Base-by-base conservation (phyloP, 2,888 invertebrate species). In the Ecdyonurus torrentis region DNA sequence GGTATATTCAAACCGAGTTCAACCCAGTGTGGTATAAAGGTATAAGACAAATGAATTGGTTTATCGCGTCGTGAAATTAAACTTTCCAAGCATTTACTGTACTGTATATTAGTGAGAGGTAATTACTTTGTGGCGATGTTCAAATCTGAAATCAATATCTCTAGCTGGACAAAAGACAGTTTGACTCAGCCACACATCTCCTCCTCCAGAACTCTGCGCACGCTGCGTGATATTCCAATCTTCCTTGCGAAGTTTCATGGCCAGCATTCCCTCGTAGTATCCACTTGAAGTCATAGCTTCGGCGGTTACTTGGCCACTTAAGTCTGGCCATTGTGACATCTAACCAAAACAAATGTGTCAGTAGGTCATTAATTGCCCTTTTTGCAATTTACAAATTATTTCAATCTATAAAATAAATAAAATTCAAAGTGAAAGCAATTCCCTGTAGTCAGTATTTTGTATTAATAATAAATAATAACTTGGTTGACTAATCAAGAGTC, bases 221-320 rank as follows among this genome's bases (percentile, higher is more conserved):
- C 55, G 55, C 55, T 55, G 55, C n/a, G 55, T 55, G 15, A 55
- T n/a, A n/a, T 55, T 55, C 55, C 55, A 55, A 5, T 55, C 55
- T n/a, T 55, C 15, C 7, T 55, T 20, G 19, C 7, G 5, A 5
- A 55, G 22, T 20, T 5, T 7, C 22, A 55, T 5, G 5, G 7
- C 5, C 10, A 20, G 5, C 7, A 5, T 55, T 7, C 55, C 55
- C 22, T 55, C 55, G 22, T 55, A 55, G 55, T 55, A 55, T 7
- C 55, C 55, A 20, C 22, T 7, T n/a, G 19, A 20, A 5, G 22
- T n/a, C 55, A 55, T 55, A 7, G 22, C 55, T 7, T 55, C 55
- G 22, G 55, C n/a, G 19, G n/a, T n/a, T n/a, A 55, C 7, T 20
- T 55, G 55, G n/a, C 55, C 55, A 20, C 55, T 55, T 7, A 20